Evolutionary conservation across 1,140 invertebrate species (phyloP).

Genomic region (Neotoxoptera formosana): DNA sequence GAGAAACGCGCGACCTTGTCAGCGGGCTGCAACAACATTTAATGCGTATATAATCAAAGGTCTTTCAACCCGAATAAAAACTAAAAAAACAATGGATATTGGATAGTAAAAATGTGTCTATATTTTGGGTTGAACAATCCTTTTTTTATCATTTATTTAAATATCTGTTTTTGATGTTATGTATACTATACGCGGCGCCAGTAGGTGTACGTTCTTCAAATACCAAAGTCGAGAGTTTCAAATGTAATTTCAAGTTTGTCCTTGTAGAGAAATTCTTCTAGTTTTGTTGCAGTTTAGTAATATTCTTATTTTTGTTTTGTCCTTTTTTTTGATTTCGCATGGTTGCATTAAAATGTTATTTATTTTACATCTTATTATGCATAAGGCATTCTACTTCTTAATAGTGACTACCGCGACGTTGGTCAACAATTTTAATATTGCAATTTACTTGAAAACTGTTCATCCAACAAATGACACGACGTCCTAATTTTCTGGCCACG

Average conservation of each 20-base stretch:
- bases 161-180: background rate
- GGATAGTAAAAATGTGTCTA: background rate
- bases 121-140: background rate
- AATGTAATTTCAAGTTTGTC: background rate
- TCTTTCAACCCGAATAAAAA: slow-evolving; percentile 12
- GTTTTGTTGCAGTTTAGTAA: background rate
- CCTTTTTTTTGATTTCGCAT: too few species aligned
- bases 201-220: background rate
- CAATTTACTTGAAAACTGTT: too few species aligned
- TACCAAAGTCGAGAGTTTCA: background rate
- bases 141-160: slow-evolving; percentile 12
- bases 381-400: too few species aligned
- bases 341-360: too few species aligned
- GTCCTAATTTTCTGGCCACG: too few species aligned
- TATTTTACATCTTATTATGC: too few species aligned
- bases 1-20: background rate
- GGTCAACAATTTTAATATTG: too few species aligned
- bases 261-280: background rate
- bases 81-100: background rate
- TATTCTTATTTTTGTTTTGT: too few species aligned
- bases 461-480: too few species aligned
- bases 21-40: background rate
- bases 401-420: too few species aligned
- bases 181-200: too few species aligned
- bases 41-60: slow-evolving; percentile 1